A percentile compares a stretch with the other conserved stretches of the same genome.
phyloP scores from a whole-genome alignment of 2,888 invertebrate genomes.

The Melinaea menophilus region DNA sequence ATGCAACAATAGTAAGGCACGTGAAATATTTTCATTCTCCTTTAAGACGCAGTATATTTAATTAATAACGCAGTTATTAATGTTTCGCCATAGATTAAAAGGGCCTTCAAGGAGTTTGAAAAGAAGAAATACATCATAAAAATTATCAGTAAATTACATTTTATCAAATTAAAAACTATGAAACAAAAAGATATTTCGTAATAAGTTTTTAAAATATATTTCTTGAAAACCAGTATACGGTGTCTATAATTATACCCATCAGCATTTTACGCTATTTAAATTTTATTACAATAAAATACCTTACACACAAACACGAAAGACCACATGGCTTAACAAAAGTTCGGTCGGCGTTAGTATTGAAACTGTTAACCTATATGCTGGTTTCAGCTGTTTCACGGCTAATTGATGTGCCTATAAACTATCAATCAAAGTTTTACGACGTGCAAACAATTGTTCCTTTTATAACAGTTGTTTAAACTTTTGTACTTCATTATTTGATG shows the following conservation, averaged over 20 bases:
- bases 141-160: too few species aligned
- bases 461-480: constrained; percentile 60
- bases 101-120: too few species aligned
- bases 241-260: constrained; percentile 1
- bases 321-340: constrained; percentile 33
- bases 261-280: constrained; percentile 13
- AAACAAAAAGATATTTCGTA: too few species aligned
- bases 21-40: too few species aligned
- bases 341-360: constrained; percentile 50
- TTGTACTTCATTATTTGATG: constrained; percentile 44
- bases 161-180: too few species aligned
- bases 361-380: constrained; percentile 59
- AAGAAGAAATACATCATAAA: too few species aligned
- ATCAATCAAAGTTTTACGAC: constrained; percentile 73
- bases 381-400: constrained; percentile 53
- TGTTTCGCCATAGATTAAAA: too few species aligned
- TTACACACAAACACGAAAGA: constrained; percentile 8
- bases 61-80: neutral
- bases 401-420: constrained; percentile 70
- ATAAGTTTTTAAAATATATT: too few species aligned
- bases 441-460: constrained; percentile 62
- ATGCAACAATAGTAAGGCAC: too few species aligned
- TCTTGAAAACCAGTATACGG: too few species aligned
- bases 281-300: constrained; percentile 5
- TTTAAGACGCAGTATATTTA: neutral